Evolutionary conservation across 2,797 vertebrate genomes (phyloP).

Genomic region (Cercopithecus mitis): DNA sequence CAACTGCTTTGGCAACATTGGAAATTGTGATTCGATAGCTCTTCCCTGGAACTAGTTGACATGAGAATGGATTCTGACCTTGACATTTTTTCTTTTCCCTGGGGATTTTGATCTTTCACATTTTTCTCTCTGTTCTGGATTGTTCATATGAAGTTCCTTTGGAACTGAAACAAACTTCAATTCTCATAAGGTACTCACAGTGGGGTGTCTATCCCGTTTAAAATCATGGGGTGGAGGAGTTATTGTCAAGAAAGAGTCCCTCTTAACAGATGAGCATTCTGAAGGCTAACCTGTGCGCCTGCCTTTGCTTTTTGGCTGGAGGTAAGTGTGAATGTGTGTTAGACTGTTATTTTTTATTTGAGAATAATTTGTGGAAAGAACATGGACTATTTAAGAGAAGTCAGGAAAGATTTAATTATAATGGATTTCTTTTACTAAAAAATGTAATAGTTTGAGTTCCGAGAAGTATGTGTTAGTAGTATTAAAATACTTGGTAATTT

Average conservation of each 20-base stretch:
- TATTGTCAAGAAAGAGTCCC: background rate
- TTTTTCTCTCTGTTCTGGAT: slow-evolving; percentile 5
- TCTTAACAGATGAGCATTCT: background rate
- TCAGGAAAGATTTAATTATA: background rate
- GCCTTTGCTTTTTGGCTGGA: background rate
- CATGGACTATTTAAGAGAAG: background rate
- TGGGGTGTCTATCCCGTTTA: background rate
- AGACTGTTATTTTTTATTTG: background rate
- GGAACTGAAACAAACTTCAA: slow-evolving; percentile 12
- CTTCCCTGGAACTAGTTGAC: slow-evolving; percentile 9
- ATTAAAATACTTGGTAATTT: slow-evolving; percentile 33
- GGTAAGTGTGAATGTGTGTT: background rate
- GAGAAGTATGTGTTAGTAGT: background rate
- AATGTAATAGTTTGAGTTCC: slow-evolving; percentile 16
- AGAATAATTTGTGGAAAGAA: background rate
- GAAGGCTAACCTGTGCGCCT: background rate
- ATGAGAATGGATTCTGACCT: background rate
- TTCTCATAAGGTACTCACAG: background rate
- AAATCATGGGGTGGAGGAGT: background rate
- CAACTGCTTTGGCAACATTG: background rate
- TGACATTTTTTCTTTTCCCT: slow-evolving; percentile 60
- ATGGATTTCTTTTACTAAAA: slow-evolving; percentile 12
- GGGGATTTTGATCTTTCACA: slow-evolving; percentile 34
- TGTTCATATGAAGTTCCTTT: slow-evolving; percentile 29
- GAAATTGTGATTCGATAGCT: background rate